phyloP scores from a whole-genome alignment of 2,888 invertebrate genomes.

The Malacosoma neustria region DNA sequence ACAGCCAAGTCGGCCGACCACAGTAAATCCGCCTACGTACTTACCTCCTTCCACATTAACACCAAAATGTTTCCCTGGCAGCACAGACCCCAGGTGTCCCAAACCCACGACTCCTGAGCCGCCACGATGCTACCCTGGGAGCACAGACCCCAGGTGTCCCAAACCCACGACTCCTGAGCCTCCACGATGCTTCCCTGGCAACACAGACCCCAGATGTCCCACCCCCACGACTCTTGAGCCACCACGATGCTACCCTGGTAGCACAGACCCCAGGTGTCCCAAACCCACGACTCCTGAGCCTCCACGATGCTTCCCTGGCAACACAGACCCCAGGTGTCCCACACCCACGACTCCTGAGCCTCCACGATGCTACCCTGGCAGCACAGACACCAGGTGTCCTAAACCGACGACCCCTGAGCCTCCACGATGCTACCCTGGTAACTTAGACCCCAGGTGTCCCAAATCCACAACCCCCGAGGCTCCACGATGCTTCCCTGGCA shows the following conservation, averaged over 20 bases:
- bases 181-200: slow-evolving; percentile 20
- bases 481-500: slow-evolving; percentile 27
- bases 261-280: slow-evolving; percentile 27
- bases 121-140: slow-evolving; percentile 24
- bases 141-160: slow-evolving; percentile 37
- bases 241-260: slow-evolving; percentile 32
- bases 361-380: slow-evolving; percentile 18
- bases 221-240: slow-evolving; percentile 18
- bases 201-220: slow-evolving; percentile 20
- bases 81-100: slow-evolving; percentile 17
- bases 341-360: slow-evolving; percentile 21
- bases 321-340: slow-evolving; percentile 25
- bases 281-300: slow-evolving; percentile 23
- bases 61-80: slow-evolving; percentile 21
- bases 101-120: slow-evolving; percentile 29
- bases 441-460: slow-evolving; percentile 24
- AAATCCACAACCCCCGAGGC: slow-evolving; percentile 14
- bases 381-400: slow-evolving; percentile 13
- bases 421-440: slow-evolving; percentile 23
- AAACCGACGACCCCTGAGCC: slow-evolving; percentile 17
- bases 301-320: slow-evolving; percentile 21
- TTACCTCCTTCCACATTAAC: slow-evolving; percentile 12
- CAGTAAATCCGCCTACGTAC: slow-evolving; percentile 5
- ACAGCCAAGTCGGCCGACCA: slow-evolving; percentile 9
- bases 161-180: slow-evolving; percentile 21